Conservation (phyloP, 2,113 vertebrate genomes). For the Alethe castanea region DNA sequence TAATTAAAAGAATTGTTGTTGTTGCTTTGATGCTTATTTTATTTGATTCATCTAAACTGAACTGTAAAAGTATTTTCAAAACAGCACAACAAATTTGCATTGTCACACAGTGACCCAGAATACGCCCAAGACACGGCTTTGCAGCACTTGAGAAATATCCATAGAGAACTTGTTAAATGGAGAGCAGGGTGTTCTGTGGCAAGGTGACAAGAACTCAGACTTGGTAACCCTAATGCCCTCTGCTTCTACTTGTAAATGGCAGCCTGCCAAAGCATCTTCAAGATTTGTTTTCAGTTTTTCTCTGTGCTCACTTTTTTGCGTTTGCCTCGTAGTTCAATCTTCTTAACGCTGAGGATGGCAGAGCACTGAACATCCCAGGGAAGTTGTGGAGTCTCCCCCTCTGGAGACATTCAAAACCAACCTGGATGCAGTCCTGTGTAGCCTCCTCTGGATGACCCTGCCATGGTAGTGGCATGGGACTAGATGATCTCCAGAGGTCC, state of each 20-base stretch:
- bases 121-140: neutral
- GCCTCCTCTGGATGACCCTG: neutral
- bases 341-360: neutral
- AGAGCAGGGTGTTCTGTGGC: neutral
- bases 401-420: neutral
- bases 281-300: neutral
- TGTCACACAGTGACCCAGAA: neutral
- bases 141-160: neutral
- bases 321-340: neutral
- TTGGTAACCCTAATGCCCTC: neutral
- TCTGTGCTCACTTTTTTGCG: neutral
- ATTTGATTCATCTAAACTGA: neutral
- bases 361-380: neutral
- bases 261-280: neutral
- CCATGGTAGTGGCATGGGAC: neutral
- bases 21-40: neutral
- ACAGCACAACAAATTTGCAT: neutral
- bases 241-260: neutral
- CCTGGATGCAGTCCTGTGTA: neutral
- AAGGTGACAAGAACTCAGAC: neutral
- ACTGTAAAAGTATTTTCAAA: neutral
- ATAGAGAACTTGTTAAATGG: neutral
- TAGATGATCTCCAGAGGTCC: neutral
- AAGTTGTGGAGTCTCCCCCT: neutral
- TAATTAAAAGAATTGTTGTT: neutral